These are phyloP conservation scores for Amniataba percoides DNA, from an alignment of 2,797 vertebrate species.

Conservation along the genomic window DNA sequence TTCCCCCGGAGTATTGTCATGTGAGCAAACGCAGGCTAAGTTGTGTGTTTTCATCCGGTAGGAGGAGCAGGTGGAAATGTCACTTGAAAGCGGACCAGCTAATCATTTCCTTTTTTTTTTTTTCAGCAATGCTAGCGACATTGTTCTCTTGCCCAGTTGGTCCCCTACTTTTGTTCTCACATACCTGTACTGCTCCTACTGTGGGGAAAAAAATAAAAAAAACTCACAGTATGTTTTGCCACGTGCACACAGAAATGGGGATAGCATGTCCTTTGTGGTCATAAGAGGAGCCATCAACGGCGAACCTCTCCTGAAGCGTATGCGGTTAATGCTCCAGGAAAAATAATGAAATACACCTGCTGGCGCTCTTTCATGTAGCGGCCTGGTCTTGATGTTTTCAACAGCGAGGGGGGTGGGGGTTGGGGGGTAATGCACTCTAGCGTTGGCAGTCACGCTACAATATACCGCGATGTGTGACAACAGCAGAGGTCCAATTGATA, in stretches of 20 bases:
- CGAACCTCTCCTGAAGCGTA: constrained; percentile 1
- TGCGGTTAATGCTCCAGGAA: constrained; percentile 10
- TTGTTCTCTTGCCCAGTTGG: not conserved
- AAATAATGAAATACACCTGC: constrained; percentile 52
- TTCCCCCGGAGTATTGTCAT: constrained; percentile 14
- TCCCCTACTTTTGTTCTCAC: not conserved
- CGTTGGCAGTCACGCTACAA: constrained; percentile 65
- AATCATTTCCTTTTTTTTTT: not conserved
- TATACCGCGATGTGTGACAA: constrained; percentile 66
- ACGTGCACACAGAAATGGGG: constrained; percentile 27
- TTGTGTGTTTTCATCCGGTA: constrained; percentile 10
- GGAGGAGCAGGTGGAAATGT: constrained; percentile 7
- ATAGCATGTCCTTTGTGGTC: constrained; percentile 28
- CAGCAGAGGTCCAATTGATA: constrained; percentile 65
- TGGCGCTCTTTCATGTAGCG: constrained; percentile 43
- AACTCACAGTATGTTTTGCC: not conserved
- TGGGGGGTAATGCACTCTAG: constrained; percentile 60
- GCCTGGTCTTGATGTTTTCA: constrained; percentile 57
- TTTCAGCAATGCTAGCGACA: not conserved
- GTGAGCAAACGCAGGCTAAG: constrained; percentile 42
- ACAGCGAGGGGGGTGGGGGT: constrained; percentile 12
- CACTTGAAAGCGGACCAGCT: not conserved
- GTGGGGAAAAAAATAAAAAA: not conserved
- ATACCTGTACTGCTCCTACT: not conserved
- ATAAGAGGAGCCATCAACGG: not conserved